A percentile compares a stretch with the other conserved stretches of the same genome.
Evolutionary conservation across 2,888 invertebrate species (phyloP).

Genomic region (Machimus atricapillus): DNA sequence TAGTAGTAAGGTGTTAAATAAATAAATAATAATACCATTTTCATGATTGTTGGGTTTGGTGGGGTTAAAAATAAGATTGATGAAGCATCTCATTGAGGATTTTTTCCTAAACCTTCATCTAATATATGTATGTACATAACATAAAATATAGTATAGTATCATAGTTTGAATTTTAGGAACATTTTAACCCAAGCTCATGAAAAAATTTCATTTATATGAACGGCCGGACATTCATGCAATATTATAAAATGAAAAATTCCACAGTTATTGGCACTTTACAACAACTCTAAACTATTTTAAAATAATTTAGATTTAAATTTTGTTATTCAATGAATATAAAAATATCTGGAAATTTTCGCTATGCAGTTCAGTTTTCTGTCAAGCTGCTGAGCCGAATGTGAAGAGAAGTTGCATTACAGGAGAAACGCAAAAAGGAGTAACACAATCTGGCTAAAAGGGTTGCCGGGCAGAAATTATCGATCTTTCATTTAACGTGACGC

Average conservation of each 20-base stretch:
- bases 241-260: background rate
- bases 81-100: too few species aligned
- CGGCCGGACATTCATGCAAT: background rate
- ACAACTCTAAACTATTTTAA: background rate
- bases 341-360: background rate
- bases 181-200: too few species aligned
- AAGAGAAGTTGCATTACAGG: background rate
- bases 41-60: too few species aligned
- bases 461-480: slow-evolving; percentile 18
- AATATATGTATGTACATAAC: too few species aligned
- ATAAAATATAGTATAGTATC: too few species aligned
- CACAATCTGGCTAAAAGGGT: slow-evolving; percentile 14
- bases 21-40: too few species aligned
- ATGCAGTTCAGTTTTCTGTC: background rate
- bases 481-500: slow-evolving; percentile 22
- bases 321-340: background rate
- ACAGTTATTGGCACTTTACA: background rate
- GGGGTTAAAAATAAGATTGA: too few species aligned
- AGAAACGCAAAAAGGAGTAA: slow-evolving; percentile 3
- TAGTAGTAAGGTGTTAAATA: too few species aligned
- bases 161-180: too few species aligned
- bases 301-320: background rate
- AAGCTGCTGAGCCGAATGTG: background rate
- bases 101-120: too few species aligned
- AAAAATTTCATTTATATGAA: too few species aligned